These are phyloP conservation scores for Gymnoscelis rufifasciata DNA, from an alignment of 2,888 invertebrate species.

Conservation along the genomic window DNA sequence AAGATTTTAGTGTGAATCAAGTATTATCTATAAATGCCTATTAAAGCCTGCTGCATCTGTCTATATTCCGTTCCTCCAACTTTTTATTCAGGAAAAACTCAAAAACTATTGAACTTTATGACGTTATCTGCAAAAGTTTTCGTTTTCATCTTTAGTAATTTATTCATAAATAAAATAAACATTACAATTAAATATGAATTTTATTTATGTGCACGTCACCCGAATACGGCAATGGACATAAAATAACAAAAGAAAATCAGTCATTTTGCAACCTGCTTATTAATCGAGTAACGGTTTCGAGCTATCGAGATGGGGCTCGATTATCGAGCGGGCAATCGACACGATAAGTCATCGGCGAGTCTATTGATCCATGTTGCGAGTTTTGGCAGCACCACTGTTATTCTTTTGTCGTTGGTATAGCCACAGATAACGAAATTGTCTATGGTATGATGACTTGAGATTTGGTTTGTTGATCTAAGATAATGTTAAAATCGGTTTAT, in stretches of 20 bases:
- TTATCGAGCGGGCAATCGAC: conserved; percentile 50
- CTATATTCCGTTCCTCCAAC: too few relatives aligned
- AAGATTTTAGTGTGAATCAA: too few relatives aligned
- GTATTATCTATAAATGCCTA: too few relatives aligned
- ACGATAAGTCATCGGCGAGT: conserved; percentile 64
- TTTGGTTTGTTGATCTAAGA: conserved; percentile 50
- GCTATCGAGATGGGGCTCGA: conserved; percentile 44
- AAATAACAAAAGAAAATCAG: neutral
- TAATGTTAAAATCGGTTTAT: conserved; percentile 44
- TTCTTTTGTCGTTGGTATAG: conserved; percentile 64
- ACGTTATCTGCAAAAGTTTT: too few relatives aligned
- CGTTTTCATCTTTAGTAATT: too few relatives aligned
- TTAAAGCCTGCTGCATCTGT: too few relatives aligned
- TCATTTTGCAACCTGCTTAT: neutral
- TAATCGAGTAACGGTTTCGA: neutral
- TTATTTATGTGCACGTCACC: too few relatives aligned
- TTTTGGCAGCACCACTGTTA: conserved; percentile 69
- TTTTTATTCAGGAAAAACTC: too few relatives aligned
- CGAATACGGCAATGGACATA: neutral
- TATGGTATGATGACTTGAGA: conserved; percentile 65
- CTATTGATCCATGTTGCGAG: conserved; percentile 65
- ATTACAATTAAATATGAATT: too few relatives aligned
- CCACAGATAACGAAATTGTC: conserved; percentile 31
- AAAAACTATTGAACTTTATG: too few relatives aligned
- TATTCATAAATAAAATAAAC: too few relatives aligned